Evolutionary conservation across 2,113 vertebrate species (phyloP).

Genomic region (Phaetusa simplex): DNA sequence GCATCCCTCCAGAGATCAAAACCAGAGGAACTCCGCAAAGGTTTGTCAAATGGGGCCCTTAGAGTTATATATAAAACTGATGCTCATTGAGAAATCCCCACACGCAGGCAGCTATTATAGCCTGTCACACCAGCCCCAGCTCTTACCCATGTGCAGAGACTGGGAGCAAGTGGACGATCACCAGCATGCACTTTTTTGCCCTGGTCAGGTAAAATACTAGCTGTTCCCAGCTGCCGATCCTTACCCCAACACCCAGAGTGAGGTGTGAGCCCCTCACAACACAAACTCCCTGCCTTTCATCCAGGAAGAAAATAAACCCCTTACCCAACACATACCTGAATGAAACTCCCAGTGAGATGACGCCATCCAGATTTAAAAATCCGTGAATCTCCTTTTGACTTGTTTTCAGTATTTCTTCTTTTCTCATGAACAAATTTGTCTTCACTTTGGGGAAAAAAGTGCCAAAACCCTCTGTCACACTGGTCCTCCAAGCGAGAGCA

Average conservation of each 20-base stretch:
- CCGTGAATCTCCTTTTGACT: not conserved
- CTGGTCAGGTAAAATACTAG: fast-evolving
- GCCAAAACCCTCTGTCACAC: not conserved
- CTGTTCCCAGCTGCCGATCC: not conserved
- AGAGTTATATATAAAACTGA: not conserved
- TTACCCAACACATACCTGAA: not conserved
- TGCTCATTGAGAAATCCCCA: not conserved
- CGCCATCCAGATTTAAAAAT: not conserved
- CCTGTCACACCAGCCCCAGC: not conserved
- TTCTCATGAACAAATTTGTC: not conserved
- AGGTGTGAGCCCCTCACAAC: not conserved
- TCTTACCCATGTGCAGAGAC: not conserved
- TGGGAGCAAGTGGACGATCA: not conserved
- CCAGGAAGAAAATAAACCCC: not conserved
- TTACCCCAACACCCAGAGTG: fast-evolving
- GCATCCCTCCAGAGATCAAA: not conserved
- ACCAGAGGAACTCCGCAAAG: not conserved
- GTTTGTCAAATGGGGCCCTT: fast-evolving
- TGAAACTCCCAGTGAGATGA: not conserved
- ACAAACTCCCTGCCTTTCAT: not conserved
- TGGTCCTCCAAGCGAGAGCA: not conserved
- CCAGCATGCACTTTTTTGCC: not conserved
- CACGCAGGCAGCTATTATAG: fast-evolving
- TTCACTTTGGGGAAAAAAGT: not conserved
- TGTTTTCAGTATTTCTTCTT: not conserved